These are phyloP conservation scores for Stomatorhinus ivindoensis DNA, from an alignment of 2,113 vertebrate species.

Conservation along the genomic window DNA sequence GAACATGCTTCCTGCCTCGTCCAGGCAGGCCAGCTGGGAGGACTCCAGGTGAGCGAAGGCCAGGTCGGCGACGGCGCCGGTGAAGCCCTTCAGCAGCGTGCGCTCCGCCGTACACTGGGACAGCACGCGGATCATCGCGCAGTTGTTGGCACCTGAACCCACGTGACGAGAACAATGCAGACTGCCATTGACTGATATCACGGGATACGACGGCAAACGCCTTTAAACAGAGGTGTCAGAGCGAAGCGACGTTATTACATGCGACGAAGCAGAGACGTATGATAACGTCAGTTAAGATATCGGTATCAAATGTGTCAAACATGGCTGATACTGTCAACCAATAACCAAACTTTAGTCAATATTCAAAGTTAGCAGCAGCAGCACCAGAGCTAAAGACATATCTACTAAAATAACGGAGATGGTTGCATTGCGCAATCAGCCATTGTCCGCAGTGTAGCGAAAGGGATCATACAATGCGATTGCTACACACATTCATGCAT, in stretches of 20 bases:
- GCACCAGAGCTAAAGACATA: background rate
- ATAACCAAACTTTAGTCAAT: background rate
- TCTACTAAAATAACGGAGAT: background rate
- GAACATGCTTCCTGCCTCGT: slow-evolving; percentile 91
- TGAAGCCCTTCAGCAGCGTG: slow-evolving; percentile 89
- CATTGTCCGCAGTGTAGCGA: background rate
- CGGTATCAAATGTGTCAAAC: background rate
- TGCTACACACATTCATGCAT: background rate
- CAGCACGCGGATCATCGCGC: slow-evolving; percentile 88
- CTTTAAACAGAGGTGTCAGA: background rate
- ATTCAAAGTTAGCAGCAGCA: background rate
- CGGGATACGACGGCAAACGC: background rate
- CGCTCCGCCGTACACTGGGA: slow-evolving; percentile 76
- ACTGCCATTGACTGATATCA: background rate
- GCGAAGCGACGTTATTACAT: background rate
- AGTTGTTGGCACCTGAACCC: slow-evolving; percentile 77
- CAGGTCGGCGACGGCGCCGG: slow-evolving; percentile 82
- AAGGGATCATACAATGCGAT: background rate
- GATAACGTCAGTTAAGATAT: background rate
- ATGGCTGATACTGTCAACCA: background rate
- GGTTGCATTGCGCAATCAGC: background rate
- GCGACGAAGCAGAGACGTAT: background rate
- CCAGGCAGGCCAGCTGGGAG: slow-evolving; percentile 83
- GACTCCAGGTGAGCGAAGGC: slow-evolving; percentile 95
- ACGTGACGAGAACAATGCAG: background rate